Percentiles rank a stretch among this genome's conserved stretches.
phyloP scores from a whole-genome alignment of 2,888 invertebrate genomes.

The Melangyna quadrimaculata region DNA sequence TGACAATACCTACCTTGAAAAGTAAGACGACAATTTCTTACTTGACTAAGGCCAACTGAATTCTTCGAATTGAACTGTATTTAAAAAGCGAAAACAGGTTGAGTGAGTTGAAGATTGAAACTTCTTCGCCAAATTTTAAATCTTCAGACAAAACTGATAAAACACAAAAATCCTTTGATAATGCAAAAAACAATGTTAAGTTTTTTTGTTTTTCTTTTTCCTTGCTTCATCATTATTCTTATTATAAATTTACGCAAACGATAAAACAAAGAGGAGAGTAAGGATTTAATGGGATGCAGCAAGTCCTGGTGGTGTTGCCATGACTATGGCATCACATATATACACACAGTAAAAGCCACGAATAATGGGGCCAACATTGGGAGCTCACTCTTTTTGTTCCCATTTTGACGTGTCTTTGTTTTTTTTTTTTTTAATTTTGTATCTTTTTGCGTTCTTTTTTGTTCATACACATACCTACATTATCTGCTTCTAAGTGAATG shows the following conservation, averaged over 20 bases:
- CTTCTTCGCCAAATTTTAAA: constrained; percentile 31
- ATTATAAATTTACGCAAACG: constrained; percentile 1
- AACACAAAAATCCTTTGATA: constrained; percentile 43
- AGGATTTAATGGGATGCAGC: constrained; percentile 34
- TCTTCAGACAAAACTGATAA: constrained; percentile 11
- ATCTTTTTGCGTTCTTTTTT: not conserved
- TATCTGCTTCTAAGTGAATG: constrained; percentile 3
- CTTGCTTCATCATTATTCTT: not conserved
- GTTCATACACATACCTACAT: constrained; percentile 9
- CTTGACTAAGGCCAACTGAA: constrained; percentile 29
- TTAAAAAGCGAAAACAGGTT: constrained; percentile 80
- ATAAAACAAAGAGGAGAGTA: not conserved
- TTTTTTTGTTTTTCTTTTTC: constrained; percentile 5
- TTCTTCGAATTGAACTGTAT: constrained; percentile 80
- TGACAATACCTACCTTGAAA: not conserved
- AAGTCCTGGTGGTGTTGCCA: not conserved
- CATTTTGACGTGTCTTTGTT: not conserved
- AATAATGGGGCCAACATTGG: constrained; percentile 63
- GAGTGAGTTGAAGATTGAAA: constrained; percentile 1
- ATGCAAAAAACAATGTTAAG: constrained; percentile 36
- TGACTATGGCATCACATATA: not conserved
- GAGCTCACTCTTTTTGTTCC: constrained; percentile 44
- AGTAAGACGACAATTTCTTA: constrained; percentile 4
- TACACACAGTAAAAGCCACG: constrained; percentile 50
- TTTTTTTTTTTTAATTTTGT: not conserved